A percentile compares a stretch with the other conserved stretches of the same genome.
Evolutionary conservation across 2,888 invertebrate species (phyloP).

Genomic region (Polymixis lichenea): DNA sequence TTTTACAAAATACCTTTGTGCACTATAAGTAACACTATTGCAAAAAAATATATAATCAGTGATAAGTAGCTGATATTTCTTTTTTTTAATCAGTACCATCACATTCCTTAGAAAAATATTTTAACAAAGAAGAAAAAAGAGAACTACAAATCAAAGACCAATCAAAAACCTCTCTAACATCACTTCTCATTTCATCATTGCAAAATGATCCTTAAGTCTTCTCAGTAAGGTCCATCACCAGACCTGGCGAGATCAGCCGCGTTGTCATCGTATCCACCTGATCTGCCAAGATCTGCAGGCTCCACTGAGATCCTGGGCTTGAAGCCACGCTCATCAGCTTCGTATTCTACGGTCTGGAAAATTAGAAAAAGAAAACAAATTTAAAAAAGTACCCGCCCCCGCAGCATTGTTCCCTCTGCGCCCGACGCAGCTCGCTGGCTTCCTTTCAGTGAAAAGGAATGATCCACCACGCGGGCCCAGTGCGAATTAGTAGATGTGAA

Average conservation of each 20-base stretch:
- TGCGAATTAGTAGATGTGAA: too few species aligned
- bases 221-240: slow-evolving; percentile 80
- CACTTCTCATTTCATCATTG: slow-evolving; percentile 46
- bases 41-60: background rate
- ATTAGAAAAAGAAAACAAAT: background rate
- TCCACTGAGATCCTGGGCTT: slow-evolving; percentile 91
- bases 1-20: too few species aligned
- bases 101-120: too few species aligned
- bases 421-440: too few species aligned
- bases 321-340: slow-evolving; percentile 93
- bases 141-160: background rate
- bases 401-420: too few species aligned
- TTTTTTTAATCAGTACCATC: background rate
- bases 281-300: slow-evolving; percentile 74
- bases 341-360: slow-evolving; percentile 92
- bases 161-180: background rate
- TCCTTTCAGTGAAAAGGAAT: too few species aligned
- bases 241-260: slow-evolving; percentile 77
- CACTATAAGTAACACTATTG: background rate
- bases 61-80: background rate
- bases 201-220: slow-evolving; percentile 12
- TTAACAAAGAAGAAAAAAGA: background rate
- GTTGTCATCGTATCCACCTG: slow-evolving; percentile 81
- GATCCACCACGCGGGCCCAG: too few species aligned
- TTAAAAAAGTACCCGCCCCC: too few species aligned